Evolutionary conservation across 1,140 invertebrate genomes (phyloP).

Genomic region (Eueides isabella): DNA sequence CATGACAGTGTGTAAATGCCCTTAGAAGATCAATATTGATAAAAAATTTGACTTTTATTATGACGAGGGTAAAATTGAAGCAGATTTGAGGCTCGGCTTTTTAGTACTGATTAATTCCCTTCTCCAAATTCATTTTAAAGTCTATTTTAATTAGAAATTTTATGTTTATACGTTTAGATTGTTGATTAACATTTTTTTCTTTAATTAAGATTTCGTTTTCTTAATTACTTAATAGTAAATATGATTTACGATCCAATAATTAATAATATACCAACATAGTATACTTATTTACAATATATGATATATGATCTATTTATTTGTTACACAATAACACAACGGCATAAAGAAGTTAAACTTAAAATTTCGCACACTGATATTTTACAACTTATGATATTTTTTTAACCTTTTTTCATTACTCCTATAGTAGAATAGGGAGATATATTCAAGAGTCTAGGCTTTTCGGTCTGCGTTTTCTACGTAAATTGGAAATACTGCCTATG

Average conservation of each 20-base stretch:
- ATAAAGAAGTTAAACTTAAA: too few species aligned
- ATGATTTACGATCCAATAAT: not conserved
- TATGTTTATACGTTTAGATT: not conserved
- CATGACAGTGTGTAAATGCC: conserved; percentile 15
- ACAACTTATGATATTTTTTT: too few species aligned
- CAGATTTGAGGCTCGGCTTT: conserved; percentile 33
- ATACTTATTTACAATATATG: too few species aligned
- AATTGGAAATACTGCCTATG: too few species aligned
- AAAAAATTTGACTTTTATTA: conserved; percentile 47
- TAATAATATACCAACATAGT: too few species aligned
- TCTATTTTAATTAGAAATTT: conserved; percentile 34
- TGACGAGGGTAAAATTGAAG: conserved; percentile 44
- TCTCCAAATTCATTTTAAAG: conserved; percentile 31
- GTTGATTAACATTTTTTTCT: conserved; percentile 5
- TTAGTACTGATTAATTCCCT: conserved; percentile 39
- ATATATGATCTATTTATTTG: too few species aligned
- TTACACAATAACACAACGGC: too few species aligned
- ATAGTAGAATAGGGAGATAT: too few species aligned
- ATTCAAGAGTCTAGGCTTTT: too few species aligned
- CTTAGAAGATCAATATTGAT: conserved; percentile 36
- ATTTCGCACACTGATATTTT: too few species aligned
- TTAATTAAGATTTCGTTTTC: conserved; percentile 6
- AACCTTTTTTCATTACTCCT: too few species aligned
- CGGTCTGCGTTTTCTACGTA: too few species aligned
- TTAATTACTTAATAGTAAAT: conserved; percentile 14